Conservation (phyloP, 1,140 invertebrate species). For the Drosophila leontia region DNA sequence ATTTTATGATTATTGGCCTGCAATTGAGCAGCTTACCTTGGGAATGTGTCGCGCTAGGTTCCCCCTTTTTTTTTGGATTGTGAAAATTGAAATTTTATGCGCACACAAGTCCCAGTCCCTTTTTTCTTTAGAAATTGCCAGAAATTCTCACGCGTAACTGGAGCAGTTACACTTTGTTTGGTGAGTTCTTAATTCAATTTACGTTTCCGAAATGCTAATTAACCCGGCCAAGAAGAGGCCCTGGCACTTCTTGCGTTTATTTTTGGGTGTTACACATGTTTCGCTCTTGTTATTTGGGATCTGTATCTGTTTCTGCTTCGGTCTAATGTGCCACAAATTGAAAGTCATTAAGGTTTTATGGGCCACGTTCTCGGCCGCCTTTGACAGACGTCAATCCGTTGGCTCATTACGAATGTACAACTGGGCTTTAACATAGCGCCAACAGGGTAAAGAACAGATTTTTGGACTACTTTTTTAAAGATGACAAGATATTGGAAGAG, state of each 20-base stretch:
- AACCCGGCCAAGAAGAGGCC: slow-evolving; percentile 54
- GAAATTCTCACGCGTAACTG: slow-evolving; percentile 83
- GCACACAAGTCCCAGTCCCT: slow-evolving; percentile 19
- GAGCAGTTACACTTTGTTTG: slow-evolving; percentile 77
- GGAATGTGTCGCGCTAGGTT: slow-evolving; percentile 58
- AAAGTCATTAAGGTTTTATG: slow-evolving; percentile 73
- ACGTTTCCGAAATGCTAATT: slow-evolving; percentile 81
- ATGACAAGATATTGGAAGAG: slow-evolving; percentile 17
- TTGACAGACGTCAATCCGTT: slow-evolving; percentile 73
- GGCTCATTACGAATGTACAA: slow-evolving; percentile 69
- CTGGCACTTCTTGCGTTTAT: slow-evolving; percentile 14
- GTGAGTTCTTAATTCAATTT: slow-evolving; percentile 73
- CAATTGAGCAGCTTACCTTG: slow-evolving; percentile 73
- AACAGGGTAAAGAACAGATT: slow-evolving; percentile 25
- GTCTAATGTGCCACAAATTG: slow-evolving; percentile 81
- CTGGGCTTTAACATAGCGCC: slow-evolving; percentile 49
- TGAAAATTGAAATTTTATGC: slow-evolving; percentile 79
- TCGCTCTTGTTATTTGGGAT: slow-evolving; percentile 50
- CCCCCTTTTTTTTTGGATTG: slow-evolving; percentile 37
- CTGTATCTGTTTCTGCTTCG: slow-evolving; percentile 28
- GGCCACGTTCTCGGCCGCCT: slow-evolving; percentile 36
- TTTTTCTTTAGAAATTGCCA: slow-evolving; percentile 10
- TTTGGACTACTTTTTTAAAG: slow-evolving; percentile 62
- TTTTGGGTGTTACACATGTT: slow-evolving; percentile 62
- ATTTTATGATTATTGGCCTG: slow-evolving; percentile 82